phyloP scores from a whole-genome alignment of 2,113 vertebrate species.

The Microcebus murinus region DNA sequence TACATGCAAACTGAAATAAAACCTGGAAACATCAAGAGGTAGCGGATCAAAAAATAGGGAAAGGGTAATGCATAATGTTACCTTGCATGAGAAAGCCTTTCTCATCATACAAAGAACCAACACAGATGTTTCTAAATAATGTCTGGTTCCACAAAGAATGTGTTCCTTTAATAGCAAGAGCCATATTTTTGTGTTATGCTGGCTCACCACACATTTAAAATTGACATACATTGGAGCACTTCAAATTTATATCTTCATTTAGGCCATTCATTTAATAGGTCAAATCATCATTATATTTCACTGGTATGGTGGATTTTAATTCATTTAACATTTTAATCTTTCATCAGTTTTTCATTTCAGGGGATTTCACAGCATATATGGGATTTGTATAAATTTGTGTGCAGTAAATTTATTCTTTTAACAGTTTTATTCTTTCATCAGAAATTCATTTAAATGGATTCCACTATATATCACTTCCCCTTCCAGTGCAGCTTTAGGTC shows the following conservation, averaged over 20 bases:
- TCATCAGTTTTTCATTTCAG: conserved; percentile 87
- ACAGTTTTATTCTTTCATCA: conserved; percentile 90
- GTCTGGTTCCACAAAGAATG: conserved; percentile 63
- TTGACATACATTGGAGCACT: conserved; percentile 77
- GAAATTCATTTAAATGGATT: conserved; percentile 89
- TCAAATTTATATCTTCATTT: conserved; percentile 80
- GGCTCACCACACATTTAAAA: conserved; percentile 81
- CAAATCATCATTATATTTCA: conserved; percentile 87
- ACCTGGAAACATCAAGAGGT: not conserved
- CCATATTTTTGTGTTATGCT: conserved; percentile 81
- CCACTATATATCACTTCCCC: conserved; percentile 85
- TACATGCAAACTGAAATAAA: not conserved
- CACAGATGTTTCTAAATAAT: conserved; percentile 73
- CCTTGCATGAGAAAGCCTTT: conserved; percentile 53
- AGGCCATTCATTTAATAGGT: conserved; percentile 84
- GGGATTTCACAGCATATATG: conserved; percentile 84
- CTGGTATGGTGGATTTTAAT: conserved; percentile 83
- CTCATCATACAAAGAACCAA: conserved; percentile 28
- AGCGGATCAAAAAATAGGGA: not conserved
- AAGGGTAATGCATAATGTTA: conserved; percentile 30
- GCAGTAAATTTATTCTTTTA: conserved; percentile 88
- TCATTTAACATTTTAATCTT: conserved; percentile 89
- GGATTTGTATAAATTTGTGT: conserved; percentile 88
- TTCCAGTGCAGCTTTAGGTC: conserved; percentile 85
- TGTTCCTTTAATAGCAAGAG: conserved; percentile 72